Conservation (phyloP, 53 echinoderm and acorn worm genomes). For the Echinometra lucunter region DNA sequence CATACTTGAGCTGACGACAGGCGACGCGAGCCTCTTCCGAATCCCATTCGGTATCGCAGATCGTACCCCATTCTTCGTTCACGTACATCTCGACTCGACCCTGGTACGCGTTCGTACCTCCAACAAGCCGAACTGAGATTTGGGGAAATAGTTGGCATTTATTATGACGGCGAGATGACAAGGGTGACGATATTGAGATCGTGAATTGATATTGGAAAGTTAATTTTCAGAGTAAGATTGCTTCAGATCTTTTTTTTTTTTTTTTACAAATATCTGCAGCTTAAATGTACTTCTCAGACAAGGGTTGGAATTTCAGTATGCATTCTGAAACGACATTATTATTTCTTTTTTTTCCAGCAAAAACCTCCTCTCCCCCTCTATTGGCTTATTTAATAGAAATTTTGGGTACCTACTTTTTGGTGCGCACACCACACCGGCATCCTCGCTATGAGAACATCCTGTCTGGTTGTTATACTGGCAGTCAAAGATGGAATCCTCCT, state of each 20-base stretch:
- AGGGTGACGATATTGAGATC: neutral
- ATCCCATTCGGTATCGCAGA: conserved; percentile 61
- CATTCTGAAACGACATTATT: neutral
- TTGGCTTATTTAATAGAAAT: no score
- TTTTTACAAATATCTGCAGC: no score
- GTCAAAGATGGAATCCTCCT: conserved; percentile 15
- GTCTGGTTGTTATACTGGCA: conserved; percentile 35
- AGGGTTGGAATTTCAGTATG: neutral
- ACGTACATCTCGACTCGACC: conserved; percentile 64
- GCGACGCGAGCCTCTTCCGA: conserved; percentile 49
- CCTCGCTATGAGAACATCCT: conserved; percentile 54
- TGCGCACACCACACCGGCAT: conserved; percentile 65
- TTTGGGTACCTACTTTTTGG: conserved; percentile 17
- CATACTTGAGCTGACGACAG: conserved; percentile 68
- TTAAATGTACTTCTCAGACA: no score
- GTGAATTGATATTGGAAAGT: neutral
- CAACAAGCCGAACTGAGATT: conserved; percentile 47
- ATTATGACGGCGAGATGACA: no score
- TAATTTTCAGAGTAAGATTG: neutral
- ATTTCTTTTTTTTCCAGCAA: neutral
- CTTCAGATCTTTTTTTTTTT: neutral
- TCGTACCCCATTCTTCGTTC: conserved; percentile 50
- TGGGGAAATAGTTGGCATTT: neutral
- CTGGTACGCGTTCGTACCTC: conserved; percentile 62
- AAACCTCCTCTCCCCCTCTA: no score